Conservation (phyloP, 2,113 vertebrate genomes). For the Gracilinanus agilis region DNA sequence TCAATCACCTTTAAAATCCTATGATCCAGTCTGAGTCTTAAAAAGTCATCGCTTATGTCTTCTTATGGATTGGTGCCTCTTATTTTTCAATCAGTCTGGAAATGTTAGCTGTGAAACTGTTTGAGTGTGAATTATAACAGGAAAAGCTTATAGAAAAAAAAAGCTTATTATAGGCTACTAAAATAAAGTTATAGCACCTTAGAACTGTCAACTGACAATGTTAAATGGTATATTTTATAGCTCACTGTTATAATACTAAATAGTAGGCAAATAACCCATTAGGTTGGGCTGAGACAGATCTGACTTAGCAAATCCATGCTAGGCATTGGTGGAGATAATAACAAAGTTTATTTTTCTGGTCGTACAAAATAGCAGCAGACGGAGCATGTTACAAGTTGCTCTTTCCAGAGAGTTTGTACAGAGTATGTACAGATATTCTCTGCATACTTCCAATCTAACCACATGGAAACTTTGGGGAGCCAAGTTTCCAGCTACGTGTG, state of each 20-base stretch:
- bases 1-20: background rate
- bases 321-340: background rate
- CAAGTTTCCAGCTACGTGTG: background rate
- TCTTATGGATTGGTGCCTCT: slow-evolving; percentile 56
- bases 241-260: slow-evolving; percentile 51
- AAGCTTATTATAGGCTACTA: slow-evolving; percentile 86
- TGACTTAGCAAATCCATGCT: background rate
- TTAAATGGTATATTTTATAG: slow-evolving; percentile 82
- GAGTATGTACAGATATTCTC: background rate
- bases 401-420: background rate
- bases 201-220: slow-evolving; percentile 78
- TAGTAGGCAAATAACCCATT: background rate
- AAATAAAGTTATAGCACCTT: slow-evolving; percentile 85
- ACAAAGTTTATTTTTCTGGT: background rate
- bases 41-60: slow-evolving; percentile 44
- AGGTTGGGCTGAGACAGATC: background rate
- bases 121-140: slow-evolving; percentile 83
- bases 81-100: slow-evolving; percentile 72
- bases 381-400: background rate
- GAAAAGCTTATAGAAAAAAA: slow-evolving; percentile 90
- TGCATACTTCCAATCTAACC: background rate
- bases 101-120: slow-evolving; percentile 80
- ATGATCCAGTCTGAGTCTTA: background rate
- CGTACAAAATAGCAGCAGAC: background rate
- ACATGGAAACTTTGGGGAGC: background rate